Evolutionary conservation across 2,888 invertebrate genomes (phyloP).

Genomic region (Ashinkailepas kermadecensis): DNA sequence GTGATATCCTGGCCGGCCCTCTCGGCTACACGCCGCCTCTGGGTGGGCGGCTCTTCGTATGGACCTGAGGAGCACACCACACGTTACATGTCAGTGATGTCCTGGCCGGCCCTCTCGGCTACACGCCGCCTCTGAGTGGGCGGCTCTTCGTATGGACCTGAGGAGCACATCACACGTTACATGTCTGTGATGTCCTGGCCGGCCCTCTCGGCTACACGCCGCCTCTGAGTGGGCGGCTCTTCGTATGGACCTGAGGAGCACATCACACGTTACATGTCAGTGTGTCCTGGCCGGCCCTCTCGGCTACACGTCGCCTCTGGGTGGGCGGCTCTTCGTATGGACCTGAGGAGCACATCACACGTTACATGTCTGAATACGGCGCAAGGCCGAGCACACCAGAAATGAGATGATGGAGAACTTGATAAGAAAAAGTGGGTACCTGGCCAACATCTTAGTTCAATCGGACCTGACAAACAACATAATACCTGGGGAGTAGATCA

Average conservation of each 20-base stretch:
- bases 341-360: slow-evolving; percentile 22
- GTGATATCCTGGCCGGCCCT: slow-evolving; percentile 34
- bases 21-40: slow-evolving; percentile 33
- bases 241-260: slow-evolving; percentile 30
- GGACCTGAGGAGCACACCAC: slow-evolving; percentile 24
- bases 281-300: slow-evolving; percentile 34
- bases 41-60: slow-evolving; percentile 32
- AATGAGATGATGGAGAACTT: no score
- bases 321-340: slow-evolving; percentile 32
- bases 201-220: slow-evolving; percentile 33
- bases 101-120: slow-evolving; percentile 34
- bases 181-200: slow-evolving; percentile 33
- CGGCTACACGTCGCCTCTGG: slow-evolving; percentile 33
- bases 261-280: slow-evolving; percentile 20
- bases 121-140: slow-evolving; percentile 32
- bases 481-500: no score
- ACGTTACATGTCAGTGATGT: slow-evolving; percentile 29
- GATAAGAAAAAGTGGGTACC: no score
- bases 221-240: slow-evolving; percentile 32
- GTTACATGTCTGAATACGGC: no score
- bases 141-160: slow-evolving; percentile 33
- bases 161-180: neutral
- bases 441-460: no score
- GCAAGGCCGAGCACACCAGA: no score
- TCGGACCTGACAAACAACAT: no score